Evolutionary conservation across 2,113 vertebrate genomes (phyloP).

Genomic region (Microtus montanus): DNA sequence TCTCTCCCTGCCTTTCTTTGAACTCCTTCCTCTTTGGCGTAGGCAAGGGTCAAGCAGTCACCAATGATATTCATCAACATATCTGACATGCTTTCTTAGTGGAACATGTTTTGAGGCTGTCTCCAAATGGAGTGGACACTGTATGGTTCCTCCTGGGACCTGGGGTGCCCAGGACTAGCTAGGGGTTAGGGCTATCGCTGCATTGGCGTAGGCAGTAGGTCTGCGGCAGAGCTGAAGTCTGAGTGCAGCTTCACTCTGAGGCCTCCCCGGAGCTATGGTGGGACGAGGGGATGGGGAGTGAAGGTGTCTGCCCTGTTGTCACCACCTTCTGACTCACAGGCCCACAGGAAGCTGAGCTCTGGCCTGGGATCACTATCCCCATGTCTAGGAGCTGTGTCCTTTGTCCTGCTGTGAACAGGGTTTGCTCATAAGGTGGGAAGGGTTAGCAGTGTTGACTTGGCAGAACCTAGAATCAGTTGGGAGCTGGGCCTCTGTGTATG

Average conservation of each 20-base stretch:
- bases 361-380: not conserved
- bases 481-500: not conserved
- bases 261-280: not conserved
- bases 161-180: not conserved
- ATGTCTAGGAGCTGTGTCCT: not conserved
- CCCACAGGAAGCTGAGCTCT: not conserved
- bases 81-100: not conserved
- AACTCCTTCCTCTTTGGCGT: not conserved
- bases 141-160: not conserved
- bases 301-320: too few species aligned
- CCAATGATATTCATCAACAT: not conserved
- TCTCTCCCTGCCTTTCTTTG: not conserved
- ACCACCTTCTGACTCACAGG: fast-evolving
- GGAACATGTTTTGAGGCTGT: not conserved
- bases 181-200: not conserved
- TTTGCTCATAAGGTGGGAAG: not conserved
- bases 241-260: not conserved
- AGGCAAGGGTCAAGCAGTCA: not conserved
- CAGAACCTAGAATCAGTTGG: not conserved
- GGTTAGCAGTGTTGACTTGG: not conserved
- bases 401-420: not conserved
- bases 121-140: not conserved
- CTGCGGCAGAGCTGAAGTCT: not conserved
- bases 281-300: too few species aligned
- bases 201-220: too few species aligned